Evolutionary conservation across 2,113 vertebrate genomes (phyloP).

Genomic region (Columba livia): DNA sequence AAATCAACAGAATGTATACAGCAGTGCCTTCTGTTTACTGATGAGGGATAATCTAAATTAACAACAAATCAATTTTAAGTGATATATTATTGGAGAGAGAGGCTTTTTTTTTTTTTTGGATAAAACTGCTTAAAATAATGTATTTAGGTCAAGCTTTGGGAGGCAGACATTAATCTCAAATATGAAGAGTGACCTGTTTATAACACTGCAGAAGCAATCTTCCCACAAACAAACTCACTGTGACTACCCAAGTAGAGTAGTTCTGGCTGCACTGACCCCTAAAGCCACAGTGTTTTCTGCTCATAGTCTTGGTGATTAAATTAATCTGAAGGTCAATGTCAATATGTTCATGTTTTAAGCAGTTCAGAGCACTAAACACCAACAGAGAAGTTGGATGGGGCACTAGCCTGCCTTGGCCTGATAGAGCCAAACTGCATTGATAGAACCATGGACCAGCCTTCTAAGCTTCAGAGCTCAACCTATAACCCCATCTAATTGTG

Average conservation of each 20-base stretch:
- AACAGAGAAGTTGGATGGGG: background rate
- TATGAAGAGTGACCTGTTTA: background rate
- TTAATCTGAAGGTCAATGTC: background rate
- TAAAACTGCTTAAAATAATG: background rate
- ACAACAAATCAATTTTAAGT: background rate
- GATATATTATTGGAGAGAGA: slow-evolving; percentile 9
- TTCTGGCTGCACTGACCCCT: background rate
- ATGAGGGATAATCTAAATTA: slow-evolving; percentile 22
- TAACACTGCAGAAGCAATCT: background rate
- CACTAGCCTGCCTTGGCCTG: background rate
- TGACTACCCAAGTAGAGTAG: background rate
- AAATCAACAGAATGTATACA: slow-evolving; percentile 27
- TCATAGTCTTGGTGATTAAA: background rate
- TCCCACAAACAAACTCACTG: background rate
- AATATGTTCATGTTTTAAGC: background rate
- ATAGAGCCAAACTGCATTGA: background rate
- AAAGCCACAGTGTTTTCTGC: background rate
- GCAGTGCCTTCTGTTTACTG: background rate
- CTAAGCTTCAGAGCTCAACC: background rate
- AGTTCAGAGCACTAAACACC: background rate
- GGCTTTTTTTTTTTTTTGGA: background rate
- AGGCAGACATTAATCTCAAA: background rate
- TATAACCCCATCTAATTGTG: background rate
- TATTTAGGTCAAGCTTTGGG: background rate
- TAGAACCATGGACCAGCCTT: background rate